These are phyloP conservation scores for Pycnomerus fuliginosus DNA, from an alignment of 2,888 invertebrate species.

Conservation along the genomic window DNA sequence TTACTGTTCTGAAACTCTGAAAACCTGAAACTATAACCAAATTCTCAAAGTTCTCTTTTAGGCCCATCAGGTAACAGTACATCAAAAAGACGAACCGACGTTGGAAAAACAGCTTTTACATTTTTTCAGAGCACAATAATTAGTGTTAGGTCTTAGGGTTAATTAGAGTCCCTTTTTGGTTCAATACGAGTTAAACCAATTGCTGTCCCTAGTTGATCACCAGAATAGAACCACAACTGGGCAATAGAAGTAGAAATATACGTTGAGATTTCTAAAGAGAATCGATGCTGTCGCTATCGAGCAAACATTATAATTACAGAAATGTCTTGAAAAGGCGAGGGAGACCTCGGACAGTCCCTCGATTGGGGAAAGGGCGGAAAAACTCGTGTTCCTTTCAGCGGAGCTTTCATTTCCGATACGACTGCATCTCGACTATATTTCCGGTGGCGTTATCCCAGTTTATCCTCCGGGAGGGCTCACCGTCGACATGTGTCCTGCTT, in stretches of 20 bases:
- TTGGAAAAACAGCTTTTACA: too few species aligned
- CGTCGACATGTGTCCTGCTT: conserved; percentile 59
- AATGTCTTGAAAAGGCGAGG: not conserved
- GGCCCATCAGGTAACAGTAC: too few species aligned
- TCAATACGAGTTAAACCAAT: not conserved
- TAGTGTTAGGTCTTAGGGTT: too few species aligned
- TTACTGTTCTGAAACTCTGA: too few species aligned
- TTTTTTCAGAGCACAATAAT: too few species aligned
- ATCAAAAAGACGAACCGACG: too few species aligned
- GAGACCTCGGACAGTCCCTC: too few species aligned
- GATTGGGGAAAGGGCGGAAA: not conserved
- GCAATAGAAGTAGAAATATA: not conserved
- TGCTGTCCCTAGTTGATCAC: not conserved
- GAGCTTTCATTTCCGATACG: conserved; percentile 55
- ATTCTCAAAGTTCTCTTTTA: too few species aligned
- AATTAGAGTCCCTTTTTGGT: too few species aligned
- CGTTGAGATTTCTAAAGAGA: not conserved
- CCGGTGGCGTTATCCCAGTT: conserved; percentile 60
- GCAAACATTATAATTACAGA: not conserved
- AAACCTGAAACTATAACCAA: too few species aligned
- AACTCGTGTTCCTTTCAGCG: conserved; percentile 11
- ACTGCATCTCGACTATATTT: conserved; percentile 54
- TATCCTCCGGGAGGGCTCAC: conserved; percentile 60
- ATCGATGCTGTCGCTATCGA: not conserved
- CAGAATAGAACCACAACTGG: not conserved